These are phyloP conservation scores for Pithys albifrons DNA, from an alignment of 2,113 vertebrate species.

Conservation along the genomic window DNA sequence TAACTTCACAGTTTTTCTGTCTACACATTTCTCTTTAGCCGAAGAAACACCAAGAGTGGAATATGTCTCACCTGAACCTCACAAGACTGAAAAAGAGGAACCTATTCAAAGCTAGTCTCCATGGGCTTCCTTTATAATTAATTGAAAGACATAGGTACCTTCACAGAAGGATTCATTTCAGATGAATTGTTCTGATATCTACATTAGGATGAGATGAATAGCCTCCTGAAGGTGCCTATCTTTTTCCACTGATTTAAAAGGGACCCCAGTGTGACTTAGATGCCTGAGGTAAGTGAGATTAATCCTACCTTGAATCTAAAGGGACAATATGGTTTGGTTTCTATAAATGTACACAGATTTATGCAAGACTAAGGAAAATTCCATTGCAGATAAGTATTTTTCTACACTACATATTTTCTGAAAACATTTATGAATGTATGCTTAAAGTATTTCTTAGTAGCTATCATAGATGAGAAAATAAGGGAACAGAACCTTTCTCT, in stretches of 20 bases:
- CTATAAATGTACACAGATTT: background rate
- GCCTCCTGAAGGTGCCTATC: background rate
- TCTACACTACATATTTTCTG: background rate
- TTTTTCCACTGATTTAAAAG: constrained; percentile 26
- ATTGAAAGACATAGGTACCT: constrained; percentile 4
- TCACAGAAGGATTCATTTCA: constrained; percentile 32
- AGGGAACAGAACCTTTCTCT: background rate
- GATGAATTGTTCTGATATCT: constrained; percentile 19
- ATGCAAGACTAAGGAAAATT: background rate
- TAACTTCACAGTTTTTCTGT: background rate
- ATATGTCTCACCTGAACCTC: background rate
- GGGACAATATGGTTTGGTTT: background rate
- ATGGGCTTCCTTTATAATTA: constrained; percentile 25
- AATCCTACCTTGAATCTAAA: constrained; percentile 9
- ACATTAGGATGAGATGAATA: background rate
- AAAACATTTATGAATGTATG: background rate
- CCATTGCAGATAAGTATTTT: background rate
- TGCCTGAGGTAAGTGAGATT: constrained; percentile 38
- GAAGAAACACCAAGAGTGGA: background rate
- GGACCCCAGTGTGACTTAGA: constrained; percentile 40
- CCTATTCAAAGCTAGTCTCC: background rate
- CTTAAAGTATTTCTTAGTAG: background rate
- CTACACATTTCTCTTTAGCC: background rate
- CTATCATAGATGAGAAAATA: background rate
- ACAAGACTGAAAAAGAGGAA: background rate